Base-by-base conservation (phyloP, 2,113 vertebrate genomes). In the Trematomus loennbergii region DNA sequence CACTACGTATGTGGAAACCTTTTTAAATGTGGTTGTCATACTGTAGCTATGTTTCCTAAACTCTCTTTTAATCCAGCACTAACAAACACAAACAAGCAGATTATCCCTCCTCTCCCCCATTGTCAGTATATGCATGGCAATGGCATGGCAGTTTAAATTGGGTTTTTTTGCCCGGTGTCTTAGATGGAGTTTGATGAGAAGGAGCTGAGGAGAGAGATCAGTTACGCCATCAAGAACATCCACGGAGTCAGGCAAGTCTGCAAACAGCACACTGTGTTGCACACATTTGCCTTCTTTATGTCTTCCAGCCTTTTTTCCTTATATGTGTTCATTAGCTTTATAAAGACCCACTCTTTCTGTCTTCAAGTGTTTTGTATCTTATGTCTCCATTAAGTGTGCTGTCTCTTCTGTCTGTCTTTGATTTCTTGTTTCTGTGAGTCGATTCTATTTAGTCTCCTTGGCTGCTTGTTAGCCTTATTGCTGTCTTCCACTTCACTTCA, bases 121-220 rank as follows among this genome's bases (percentile, higher is more conserved):
- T 46, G 1, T 22, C 46, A 55, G 4, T 59, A 55, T 33, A 12
- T 60, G 17, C 48, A 2, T 29, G 52, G 53, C 45, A 9, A 36
- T 6, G 36, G 36, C 36, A 36, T 36, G 36, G 36, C 36, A 40
- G 36, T 40, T 40, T 5, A 40, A 8, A 40, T n/a, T 2, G 3
- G 3, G 17, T 17, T 17, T 63, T 57, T 63, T 22, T 73, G 11
- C 16, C 3, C 18, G 50, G 72, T 83, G 66, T 81, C 33, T 45
- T 80, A 99, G 98, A 99, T 99, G 97, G 97, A 99, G 85, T 99
- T 98, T 17, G 98, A 99, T 0, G 98, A 99, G 93, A 99, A 99
- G 82, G 98, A 99, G 70, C 58, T 99, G 84, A 87, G 98, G 72
- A 91, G 96, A 45, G 98, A 99, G 91, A 99, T 99, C 82, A 99